Base-by-base conservation (phyloP, 2,888 invertebrate genomes). In the Platynereis dumerilii region DNA sequence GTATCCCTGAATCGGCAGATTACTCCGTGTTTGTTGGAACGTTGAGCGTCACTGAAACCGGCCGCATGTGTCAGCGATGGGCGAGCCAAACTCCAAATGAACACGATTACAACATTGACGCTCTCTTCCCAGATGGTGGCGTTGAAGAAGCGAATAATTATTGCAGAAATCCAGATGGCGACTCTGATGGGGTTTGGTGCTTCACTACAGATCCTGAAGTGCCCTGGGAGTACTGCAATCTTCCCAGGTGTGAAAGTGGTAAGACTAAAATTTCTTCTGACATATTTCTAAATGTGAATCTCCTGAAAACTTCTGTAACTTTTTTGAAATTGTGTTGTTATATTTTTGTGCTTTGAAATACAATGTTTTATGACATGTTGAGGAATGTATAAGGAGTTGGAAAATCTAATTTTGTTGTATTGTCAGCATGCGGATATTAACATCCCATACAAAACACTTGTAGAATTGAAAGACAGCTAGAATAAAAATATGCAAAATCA, bases 151-250 rank as follows among this genome's bases (percentile, higher is more conserved):
- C 58, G 12, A 29, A 28, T 2, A 64, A 64, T 58, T 58, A 22
- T 29, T 65, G 60, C 60, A 29, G 64, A 24, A 65, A 65, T 44
- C 65, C 65, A 2, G 65, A 60, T 55, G 56, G 55, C 1, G 20
- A 12, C 20, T 15, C 29, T 2, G 60, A 44, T 10, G 65, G 65
- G 17, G 44, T 48, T 20, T 65, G 65, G 65, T 65, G 65, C 26
- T 60, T 54, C 28, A 65, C 65, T 17, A 26, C 17, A 2, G 64
- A 63, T 54, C 57, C 63, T 5, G 62, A 58, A 48, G 24, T 45
- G 7, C 1, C 45, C 5, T 45, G 58, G 34, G 58, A 64, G 45
- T 17, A 44, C 26, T 61, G 56, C 60, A 52, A 39, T 22, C 29
- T 60, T 17, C 42, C 52, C 22, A 29, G 26, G 5, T 60, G 65